Conservation (phyloP, 2,797 vertebrate genomes). For the Hapalemur alaotrensis region DNA sequence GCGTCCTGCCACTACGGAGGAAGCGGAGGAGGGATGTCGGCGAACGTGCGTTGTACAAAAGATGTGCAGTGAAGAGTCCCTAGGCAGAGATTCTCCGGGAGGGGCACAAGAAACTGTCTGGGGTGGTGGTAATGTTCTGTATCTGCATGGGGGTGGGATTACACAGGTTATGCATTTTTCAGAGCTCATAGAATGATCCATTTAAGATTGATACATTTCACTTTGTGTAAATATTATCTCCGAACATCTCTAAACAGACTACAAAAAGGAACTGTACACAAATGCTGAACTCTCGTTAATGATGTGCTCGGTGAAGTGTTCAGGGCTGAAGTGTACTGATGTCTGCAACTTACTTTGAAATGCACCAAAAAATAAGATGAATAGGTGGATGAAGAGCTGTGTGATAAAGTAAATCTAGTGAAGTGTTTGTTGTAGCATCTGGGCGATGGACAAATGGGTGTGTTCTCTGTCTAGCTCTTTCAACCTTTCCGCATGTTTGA, state of each 20-base stretch:
- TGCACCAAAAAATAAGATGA: neutral
- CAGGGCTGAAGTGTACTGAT: neutral
- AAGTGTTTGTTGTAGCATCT: neutral
- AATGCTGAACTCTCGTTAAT: neutral
- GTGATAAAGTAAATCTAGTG: neutral
- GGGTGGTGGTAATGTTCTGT: neutral
- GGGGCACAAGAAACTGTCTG: neutral
- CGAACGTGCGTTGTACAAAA: neutral
- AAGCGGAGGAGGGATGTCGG: accelerated
- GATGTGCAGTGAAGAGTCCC: neutral
- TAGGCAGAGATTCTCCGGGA: neutral
- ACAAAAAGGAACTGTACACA: neutral
- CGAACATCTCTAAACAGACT: neutral
- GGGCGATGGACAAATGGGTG: neutral
- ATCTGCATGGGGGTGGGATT: neutral
- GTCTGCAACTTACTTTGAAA: neutral
- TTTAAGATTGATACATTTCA: neutral
- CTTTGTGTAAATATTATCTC: neutral
- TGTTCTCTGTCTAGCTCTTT: neutral
- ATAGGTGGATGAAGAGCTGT: neutral
- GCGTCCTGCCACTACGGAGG: neutral
- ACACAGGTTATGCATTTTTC: neutral
- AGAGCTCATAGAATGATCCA: neutral
- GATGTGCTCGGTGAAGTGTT: neutral
- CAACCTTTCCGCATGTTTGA: neutral